phyloP scores from a whole-genome alignment of 1,140 invertebrate species.

The Marisa cornuarietis region DNA sequence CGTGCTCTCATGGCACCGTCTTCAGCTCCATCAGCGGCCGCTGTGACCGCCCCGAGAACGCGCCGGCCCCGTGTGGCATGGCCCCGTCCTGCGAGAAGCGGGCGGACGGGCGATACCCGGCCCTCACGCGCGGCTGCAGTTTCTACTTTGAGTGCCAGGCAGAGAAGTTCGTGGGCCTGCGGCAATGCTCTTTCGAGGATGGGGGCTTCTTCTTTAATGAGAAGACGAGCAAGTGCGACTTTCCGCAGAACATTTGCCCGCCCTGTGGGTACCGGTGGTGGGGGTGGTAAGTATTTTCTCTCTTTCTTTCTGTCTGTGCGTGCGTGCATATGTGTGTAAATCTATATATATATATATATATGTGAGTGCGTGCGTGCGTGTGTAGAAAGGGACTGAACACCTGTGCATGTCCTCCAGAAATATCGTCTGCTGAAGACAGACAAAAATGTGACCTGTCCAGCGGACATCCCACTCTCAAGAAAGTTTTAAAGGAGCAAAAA shows the following conservation, averaged over 20 bases:
- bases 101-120: slow-evolving; percentile 35
- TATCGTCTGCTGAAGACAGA: too few species aligned
- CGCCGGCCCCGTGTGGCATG: slow-evolving; percentile 32
- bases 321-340: neutral
- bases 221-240: slow-evolving; percentile 35
- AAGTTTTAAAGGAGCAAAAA: neutral
- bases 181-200: slow-evolving; percentile 27
- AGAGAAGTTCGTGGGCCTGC: slow-evolving; percentile 23
- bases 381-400: neutral
- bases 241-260: slow-evolving; percentile 43
- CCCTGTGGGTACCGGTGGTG: slow-evolving; percentile 46
- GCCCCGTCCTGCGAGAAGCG: slow-evolving; percentile 22
- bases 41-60: slow-evolving; percentile 34
- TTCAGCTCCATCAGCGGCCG: slow-evolving; percentile 31
- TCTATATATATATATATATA: too few species aligned
- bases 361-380: neutral
- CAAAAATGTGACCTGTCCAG: neutral
- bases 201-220: slow-evolving; percentile 43
- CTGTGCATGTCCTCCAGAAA: neutral
- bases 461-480: neutral
- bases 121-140: slow-evolving; percentile 30
- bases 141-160: slow-evolving; percentile 36
- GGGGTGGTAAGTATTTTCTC: slow-evolving; percentile 32
- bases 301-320: too few species aligned
- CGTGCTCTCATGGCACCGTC: slow-evolving; percentile 25